Evolutionary conservation across 2,797 vertebrate genomes (phyloP), one percentile per base, ranked within the genome.

Genomic region (Phylloscopus collybita): DNA sequence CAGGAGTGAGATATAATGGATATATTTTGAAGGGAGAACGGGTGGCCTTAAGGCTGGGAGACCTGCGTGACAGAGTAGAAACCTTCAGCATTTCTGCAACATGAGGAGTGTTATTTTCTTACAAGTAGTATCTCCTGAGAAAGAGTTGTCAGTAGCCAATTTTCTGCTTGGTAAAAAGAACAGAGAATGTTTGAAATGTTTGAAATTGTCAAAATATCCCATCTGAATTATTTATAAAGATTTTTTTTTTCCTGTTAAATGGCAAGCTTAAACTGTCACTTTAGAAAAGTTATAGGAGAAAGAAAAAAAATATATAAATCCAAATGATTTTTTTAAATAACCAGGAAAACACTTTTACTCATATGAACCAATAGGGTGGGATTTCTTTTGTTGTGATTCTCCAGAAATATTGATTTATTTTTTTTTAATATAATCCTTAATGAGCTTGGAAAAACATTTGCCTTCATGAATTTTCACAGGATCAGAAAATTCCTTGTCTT

Each of bases 221-320:
- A 74, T 49, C 21, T 96, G 75, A 94, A 94, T 96, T 91, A 87
- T 91, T 92, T 94, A 94, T 80, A 76, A 92, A 62, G 59, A 9
- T 17, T 72, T 82, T 54, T 54, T 54, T 53, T 47, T 82, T 50
- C 4, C 64, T 67, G 49, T 62, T 90, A 64, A 93, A 79, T 84
- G 40, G 32, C 40, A 73, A 80, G 36, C 26, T 61, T 73, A 87
- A 91, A 66, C 62, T 94, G 56, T 67, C 42, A 67, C 14, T 71
- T 93, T 25, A 50, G 65, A 71, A 42, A 91, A 73, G 20, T 76
- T 56, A 73, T 44, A 56, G 13, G 23, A 67, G 34, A 84, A 86
- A 86, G 42, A 50, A 81, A 74, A 56, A 56, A 51, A 45, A 49
- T 10, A 36, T 8, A 32, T 45, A 80, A 84, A 70, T 62, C 9